Evolutionary conservation across 1,140 invertebrate species (phyloP), one percentile per base, ranked within the genome.

Genomic region (Pseudomyrmex cubaensis): DNA sequence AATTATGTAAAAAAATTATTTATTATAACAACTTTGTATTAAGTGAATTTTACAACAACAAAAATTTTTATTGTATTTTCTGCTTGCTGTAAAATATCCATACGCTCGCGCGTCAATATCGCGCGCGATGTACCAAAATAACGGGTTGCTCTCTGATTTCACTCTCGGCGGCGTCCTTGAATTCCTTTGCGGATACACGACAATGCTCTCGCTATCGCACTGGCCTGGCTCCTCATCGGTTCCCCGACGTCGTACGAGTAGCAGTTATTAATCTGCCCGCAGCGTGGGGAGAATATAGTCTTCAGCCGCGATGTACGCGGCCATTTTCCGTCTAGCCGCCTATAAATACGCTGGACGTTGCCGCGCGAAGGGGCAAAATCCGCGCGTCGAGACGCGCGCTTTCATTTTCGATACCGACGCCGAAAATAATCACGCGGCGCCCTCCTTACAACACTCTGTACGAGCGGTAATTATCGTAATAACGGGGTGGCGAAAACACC

Each of bases 201-300:
- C 46, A 50, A 10, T 50, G 25, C n/a, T 57, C 46, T 44, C 52
- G 9, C 57, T 59, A 76, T 76, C 66, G 22, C 50, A 50, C 15
- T 35, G 22, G 87, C 73, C 80, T 78, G 62, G 57, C 84, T 88
- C 35, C 83, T 88, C 87, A 85, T 87, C 20, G 66, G 17, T 69
- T 70, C 57, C 57, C n/a, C 52, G 77, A 75, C 35, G 35, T 35
- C 35, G 35, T 35, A 35, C 35, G 35, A 35, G 35, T 35, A 35
- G 35, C 73, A 78, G 78, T 85, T 89, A 88, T 89, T 89, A 88
- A 89, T 89, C 84, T 59, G n/a, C 17, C 73, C 66, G 22, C 25
- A 46, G 56, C 62, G 57, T 70, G 52, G 57, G 57, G 87, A 35
- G 35, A 85, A 77, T 72, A 73, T 25, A 66, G 12, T 75, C 22